Conservation (phyloP, 2,888 invertebrate species). For the Ophion obscuratus region DNA sequence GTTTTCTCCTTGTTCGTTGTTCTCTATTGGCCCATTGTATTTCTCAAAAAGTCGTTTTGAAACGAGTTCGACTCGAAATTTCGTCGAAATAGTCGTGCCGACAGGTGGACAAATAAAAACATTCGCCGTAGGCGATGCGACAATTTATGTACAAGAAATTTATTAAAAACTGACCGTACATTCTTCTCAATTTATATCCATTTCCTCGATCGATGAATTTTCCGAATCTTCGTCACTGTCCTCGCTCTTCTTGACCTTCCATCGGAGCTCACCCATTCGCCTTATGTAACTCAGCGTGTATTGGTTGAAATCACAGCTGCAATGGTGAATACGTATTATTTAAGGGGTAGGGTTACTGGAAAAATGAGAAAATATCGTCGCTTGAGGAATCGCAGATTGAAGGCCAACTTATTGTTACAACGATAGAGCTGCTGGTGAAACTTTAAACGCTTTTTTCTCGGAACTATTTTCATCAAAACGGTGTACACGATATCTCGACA, state of each 20-base stretch:
- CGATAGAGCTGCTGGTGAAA: too few species aligned
- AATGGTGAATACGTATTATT: slow-evolving; percentile 75
- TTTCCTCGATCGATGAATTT: slow-evolving; percentile 76
- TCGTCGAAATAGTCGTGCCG: not conserved
- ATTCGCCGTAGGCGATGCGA: slow-evolving; percentile 23
- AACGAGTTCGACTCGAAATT: not conserved
- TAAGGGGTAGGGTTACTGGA: not conserved
- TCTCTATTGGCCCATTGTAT: slow-evolving; percentile 92
- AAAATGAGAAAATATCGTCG: too few species aligned
- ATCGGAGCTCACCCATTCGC: slow-evolving; percentile 84
- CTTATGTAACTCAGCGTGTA: slow-evolving; percentile 91
- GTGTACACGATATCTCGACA: too few species aligned
- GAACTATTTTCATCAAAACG: too few species aligned
- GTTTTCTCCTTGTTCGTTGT: slow-evolving; percentile 91
- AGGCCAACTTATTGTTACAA: too few species aligned
- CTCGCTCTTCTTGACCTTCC: slow-evolving; percentile 71
- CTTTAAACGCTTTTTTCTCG: too few species aligned
- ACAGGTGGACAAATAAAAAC: not conserved
- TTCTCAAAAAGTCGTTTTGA: slow-evolving; percentile 85
- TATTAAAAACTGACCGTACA: slow-evolving; percentile 57
- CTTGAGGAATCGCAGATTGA: too few species aligned
- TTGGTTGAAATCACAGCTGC: slow-evolving; percentile 95
- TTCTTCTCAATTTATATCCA: slow-evolving; percentile 69
- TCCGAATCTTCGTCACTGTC: slow-evolving; percentile 78
- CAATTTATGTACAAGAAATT: slow-evolving; percentile 63